Evolutionary conservation across 2,888 invertebrate genomes (phyloP), one percentile per base, ranked within the genome.

Genomic region (Andrena praecox): DNA sequence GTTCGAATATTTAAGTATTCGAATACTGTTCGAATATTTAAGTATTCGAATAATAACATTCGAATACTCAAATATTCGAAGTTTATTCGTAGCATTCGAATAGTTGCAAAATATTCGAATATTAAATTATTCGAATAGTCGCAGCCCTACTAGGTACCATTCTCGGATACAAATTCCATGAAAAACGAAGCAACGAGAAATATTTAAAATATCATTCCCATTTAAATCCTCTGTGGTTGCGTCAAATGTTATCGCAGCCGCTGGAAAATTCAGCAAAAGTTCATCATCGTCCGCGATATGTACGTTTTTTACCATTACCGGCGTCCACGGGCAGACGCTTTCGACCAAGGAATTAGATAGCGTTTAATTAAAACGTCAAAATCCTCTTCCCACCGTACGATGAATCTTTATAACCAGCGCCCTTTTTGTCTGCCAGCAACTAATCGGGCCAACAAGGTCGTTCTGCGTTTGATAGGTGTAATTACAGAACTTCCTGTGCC

Each of bases 391-490:
- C 68, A 50, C 33, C 70, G 48, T 52, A 31, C 33, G 59, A 77
- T 48, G 63, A 78, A 56, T 72, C 82, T 72, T 63, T 59, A 59
- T 70, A 85, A 54, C 70, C 24, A 67, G 35, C 42, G 50, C 24
- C 52, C 24, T 63, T 62, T 81, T 82, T 82, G 74, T 67, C 29
- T 16, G 10, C 70, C 33, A 72, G 27, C 77, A 76, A 71, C 74
- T 67, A 76, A 63, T 63, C 59, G 67, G 6, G 59, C 31, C 62
- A 71, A 59, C 67, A 77, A 64, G 72, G 35, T 66, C 52, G 69
- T 81, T 75, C 77, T 85, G 77, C 82, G 73, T 82, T 83, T 86
- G 85, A 86, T 85, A 75, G 80, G 75, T 81, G 82, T 81, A 85
- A 82, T 87, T 86, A 86, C 77, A 59, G 84, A 82, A 84, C 68